Conservation (phyloP, 2,113 vertebrate genomes). For the Pachypanchax playfairii region DNA sequence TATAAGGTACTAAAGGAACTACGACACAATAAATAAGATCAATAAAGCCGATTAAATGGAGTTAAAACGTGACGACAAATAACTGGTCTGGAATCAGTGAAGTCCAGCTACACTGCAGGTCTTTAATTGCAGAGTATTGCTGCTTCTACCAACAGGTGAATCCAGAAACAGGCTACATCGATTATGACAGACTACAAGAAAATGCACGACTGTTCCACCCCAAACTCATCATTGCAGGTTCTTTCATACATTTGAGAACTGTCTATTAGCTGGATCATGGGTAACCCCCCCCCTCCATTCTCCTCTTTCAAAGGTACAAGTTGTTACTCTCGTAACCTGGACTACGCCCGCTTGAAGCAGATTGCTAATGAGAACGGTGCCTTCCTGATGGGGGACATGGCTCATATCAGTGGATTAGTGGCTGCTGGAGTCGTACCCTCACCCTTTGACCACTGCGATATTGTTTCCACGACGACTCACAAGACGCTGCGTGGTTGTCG, state of each 20-base stretch:
- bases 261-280: background rate
- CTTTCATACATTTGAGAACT: too few species aligned
- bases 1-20: slow-evolving; percentile 90
- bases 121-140: background rate
- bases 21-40: too few species aligned
- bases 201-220: slow-evolving; percentile 93
- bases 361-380: slow-evolving; percentile 88
- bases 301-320: slow-evolving; percentile 83
- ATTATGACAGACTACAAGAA: slow-evolving; percentile 90
- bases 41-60: too few species aligned
- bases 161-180: slow-evolving; percentile 89
- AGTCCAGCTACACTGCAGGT: background rate
- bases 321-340: slow-evolving; percentile 95
- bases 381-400: slow-evolving; percentile 94
- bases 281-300: accelerated
- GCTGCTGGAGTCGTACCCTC: slow-evolving; percentile 90
- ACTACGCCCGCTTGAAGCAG: slow-evolving; percentile 88
- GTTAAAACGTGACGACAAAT: too few species aligned
- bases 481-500: slow-evolving; percentile 96
- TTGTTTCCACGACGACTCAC: slow-evolving; percentile 95
- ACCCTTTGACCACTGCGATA: slow-evolving; percentile 89
- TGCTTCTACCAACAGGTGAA: slow-evolving; percentile 83
- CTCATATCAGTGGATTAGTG: slow-evolving; percentile 95
- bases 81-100: too few species aligned
- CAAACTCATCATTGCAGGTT: slow-evolving; percentile 93